phyloP scores from a whole-genome alignment of 2,113 vertebrate genomes.

The Lamprotornis superbus region DNA sequence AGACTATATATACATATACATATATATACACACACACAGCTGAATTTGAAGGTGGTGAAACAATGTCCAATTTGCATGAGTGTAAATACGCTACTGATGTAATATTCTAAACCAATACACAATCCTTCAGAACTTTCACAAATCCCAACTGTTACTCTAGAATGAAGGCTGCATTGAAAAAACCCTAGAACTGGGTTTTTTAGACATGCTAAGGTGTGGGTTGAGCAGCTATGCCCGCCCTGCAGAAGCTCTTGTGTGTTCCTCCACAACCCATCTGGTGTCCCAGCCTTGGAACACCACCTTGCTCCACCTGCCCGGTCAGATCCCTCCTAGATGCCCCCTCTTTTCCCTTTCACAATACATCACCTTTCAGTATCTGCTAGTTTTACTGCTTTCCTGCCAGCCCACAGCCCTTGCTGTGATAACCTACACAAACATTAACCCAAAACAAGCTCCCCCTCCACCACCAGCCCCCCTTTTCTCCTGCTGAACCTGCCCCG shows the following conservation, averaged over 20 bases:
- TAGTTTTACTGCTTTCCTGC: neutral
- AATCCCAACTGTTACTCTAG: neutral
- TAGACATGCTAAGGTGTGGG: neutral
- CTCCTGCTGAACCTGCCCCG: neutral
- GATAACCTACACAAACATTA: neutral
- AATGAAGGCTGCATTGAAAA: neutral
- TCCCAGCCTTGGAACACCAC: neutral
- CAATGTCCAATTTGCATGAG: neutral
- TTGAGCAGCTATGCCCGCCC: neutral
- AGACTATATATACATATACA: neutral
- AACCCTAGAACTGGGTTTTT: neutral
- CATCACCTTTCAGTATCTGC: neutral
- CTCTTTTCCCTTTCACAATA: neutral
- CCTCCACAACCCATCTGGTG: fast-evolving
- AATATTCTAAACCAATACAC: neutral
- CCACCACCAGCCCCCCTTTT: too few relatives aligned
- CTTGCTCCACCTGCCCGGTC: neutral
- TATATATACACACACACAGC: fast-evolving
- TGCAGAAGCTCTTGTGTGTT: neutral
- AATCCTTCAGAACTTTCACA: neutral
- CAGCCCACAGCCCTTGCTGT: neutral
- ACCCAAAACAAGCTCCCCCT: neutral
- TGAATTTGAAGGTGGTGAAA: neutral
- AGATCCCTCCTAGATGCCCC: neutral
- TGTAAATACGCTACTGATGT: neutral